Evolutionary conservation across 2,113 vertebrate species (phyloP), one percentile per base, ranked within the genome.

Genomic region (Arenaria interpres): DNA sequence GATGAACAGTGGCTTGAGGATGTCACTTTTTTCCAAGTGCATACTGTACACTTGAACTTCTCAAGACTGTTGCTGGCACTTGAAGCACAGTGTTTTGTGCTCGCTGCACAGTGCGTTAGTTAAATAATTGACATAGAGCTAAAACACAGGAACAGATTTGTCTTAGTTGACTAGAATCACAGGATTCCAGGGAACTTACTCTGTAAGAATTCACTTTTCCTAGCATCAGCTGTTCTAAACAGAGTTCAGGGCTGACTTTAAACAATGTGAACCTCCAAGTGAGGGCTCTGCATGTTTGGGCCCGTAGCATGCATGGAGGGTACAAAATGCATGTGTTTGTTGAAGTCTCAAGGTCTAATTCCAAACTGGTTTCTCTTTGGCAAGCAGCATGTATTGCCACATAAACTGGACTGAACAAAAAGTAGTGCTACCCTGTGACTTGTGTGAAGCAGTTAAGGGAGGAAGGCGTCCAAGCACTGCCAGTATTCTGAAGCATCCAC

Each of bases 351-450:
- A 62, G 41, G 28, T 79, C 71, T 66, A 21, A 37, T 82, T 79
- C 57, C 2, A 14, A 66, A 66, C 2, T 84, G 80, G 16, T 19
- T 78, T 85, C 48, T 84, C 57, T 86, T 77, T 85, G 95, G 96
- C 91, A 91, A 96, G 87, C 77, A 95, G 96, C 95, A 96, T 93
- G 97, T 93, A 13, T 95, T 96, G 97, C 93, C 95, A 14, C 14
- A 9, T 91, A 82, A 88, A 63, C 45, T 37, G 69, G 57, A 48
- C 57, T 41, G 62, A 83, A 88, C 50, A 59, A 82, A 85, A 82
- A 27, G 57, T n/a, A 33, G 63, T 76, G 50, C 28, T 71, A 10
- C 59, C 60, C 24, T 57, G 14, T 45, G 56, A 35, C 25, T 46
- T 45, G 46, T 62, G 67, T 76, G 59, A 54, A 53, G 63, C 25